Evolutionary conservation across 2,113 vertebrate genomes (phyloP).

Genomic region (Xiphorhynchus elegans): DNA sequence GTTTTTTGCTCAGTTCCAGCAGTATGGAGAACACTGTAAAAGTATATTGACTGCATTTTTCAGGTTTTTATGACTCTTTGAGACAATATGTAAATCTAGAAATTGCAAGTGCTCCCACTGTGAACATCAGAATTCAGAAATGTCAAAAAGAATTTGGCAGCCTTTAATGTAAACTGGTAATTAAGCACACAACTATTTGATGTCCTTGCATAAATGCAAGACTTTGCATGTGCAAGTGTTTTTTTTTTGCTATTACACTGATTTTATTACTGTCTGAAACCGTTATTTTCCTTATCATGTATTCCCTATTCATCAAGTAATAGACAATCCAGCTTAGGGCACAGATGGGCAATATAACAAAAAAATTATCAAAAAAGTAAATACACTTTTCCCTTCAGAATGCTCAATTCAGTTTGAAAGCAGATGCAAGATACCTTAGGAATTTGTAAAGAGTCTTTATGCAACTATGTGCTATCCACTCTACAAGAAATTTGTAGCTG

Average conservation of each 20-base stretch:
- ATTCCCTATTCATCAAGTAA: neutral
- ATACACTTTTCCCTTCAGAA: neutral
- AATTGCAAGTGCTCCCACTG: neutral
- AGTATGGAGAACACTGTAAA: neutral
- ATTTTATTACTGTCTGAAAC: neutral
- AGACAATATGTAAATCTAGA: neutral
- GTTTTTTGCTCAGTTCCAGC: neutral
- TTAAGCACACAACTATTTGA: fast-evolving
- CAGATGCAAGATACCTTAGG: neutral
- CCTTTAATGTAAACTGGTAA: neutral
- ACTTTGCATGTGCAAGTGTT: fast-evolving
- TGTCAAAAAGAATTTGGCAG: neutral
- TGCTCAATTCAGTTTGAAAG: neutral
- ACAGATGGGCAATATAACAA: neutral
- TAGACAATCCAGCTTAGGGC: neutral
- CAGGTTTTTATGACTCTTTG: neutral
- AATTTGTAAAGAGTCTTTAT: neutral
- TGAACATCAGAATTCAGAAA: neutral
- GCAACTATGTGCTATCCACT: neutral
- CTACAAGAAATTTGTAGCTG: neutral
- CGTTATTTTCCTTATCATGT: neutral
- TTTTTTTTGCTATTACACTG: neutral
- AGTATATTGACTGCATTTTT: neutral
- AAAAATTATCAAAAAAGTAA: neutral
- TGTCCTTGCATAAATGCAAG: neutral